Base-by-base conservation (phyloP, 1,140 invertebrate genomes). In the Hypothenemus hampei region DNA sequence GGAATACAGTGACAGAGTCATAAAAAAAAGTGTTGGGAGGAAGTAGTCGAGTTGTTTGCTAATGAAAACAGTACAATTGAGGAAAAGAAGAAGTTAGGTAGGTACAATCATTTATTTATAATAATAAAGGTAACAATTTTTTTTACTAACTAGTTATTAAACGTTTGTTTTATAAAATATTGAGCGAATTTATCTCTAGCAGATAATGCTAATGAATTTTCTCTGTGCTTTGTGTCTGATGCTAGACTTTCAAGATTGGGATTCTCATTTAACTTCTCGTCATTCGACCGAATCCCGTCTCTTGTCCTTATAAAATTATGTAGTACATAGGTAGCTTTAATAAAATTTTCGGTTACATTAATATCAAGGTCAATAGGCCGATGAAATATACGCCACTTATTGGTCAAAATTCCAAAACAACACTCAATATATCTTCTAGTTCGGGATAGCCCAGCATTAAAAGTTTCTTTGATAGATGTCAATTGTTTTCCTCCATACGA, bases 381-480 rank as follows among this genome's bases (percentile, higher is more conserved):
- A 13, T 59, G 35, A 33, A 54, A 55, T 15, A 54, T 58, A 11
- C 43, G 13, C 69, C 68, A 71, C 57, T 70, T 72, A 45, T 71
- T 71, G 8, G 37, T 5, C 24, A 67, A 24, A 19, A 67, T 65
- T 11, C 59, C 62, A 64, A 67, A 67, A 10, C 59, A 29, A 64
- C 74, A 75, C 60, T 77, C 74, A 16, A 75, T 60, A 20, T 71
- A 67, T 33, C 69, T 40, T 49, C 71, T 53, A 16, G 69, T 72
- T 46, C 66, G 53, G 20, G 62, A 60, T 19, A 74, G 53, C 16
- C 70, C 53, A 57, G 76, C 77, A 59, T 78, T 77, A 64, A 73
- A 77, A 18, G 73, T 65, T 57, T 51, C 55, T 62, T 63, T 70
- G 23, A 66, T 46, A 16, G 64, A 36, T 26, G 58, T 44, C 23